Percentiles rank a stretch among this genome's conserved stretches.
Evolutionary conservation across 2,113 vertebrate genomes (phyloP).

Genomic region (Columbina picui): DNA sequence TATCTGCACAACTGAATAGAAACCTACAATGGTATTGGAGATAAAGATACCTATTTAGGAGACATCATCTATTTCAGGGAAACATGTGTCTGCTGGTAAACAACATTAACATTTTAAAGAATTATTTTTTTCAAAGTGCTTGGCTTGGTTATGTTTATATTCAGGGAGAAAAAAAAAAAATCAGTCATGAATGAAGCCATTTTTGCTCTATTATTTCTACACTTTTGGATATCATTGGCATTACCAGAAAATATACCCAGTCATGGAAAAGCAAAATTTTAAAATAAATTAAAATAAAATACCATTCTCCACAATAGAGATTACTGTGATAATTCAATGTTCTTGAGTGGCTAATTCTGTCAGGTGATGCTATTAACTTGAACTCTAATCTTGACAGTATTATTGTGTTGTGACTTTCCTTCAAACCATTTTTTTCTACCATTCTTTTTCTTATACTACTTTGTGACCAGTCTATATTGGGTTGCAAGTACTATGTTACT

Average conservation of each 20-base stretch:
- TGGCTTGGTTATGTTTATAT: slow-evolving; percentile 1
- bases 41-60: neutral
- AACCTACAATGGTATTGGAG: neutral
- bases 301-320: neutral
- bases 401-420: neutral
- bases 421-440: neutral
- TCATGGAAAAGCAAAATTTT: neutral
- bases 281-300: neutral
- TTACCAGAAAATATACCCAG: neutral
- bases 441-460: neutral
- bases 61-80: neutral
- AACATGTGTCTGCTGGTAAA: neutral
- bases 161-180: neutral
- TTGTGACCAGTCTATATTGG: rapidly evolving
- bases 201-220: neutral
- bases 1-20: neutral
- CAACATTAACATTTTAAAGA: slow-evolving; percentile 42
- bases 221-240: neutral
- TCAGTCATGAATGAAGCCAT: neutral
- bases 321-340: neutral
- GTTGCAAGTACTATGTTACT: neutral
- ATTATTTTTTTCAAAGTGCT: neutral
- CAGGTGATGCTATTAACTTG: neutral
- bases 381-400: neutral
- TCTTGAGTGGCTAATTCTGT: neutral